Evolutionary conservation across 2,113 vertebrate species (phyloP).

Genomic region (Myocastor coypus): DNA sequence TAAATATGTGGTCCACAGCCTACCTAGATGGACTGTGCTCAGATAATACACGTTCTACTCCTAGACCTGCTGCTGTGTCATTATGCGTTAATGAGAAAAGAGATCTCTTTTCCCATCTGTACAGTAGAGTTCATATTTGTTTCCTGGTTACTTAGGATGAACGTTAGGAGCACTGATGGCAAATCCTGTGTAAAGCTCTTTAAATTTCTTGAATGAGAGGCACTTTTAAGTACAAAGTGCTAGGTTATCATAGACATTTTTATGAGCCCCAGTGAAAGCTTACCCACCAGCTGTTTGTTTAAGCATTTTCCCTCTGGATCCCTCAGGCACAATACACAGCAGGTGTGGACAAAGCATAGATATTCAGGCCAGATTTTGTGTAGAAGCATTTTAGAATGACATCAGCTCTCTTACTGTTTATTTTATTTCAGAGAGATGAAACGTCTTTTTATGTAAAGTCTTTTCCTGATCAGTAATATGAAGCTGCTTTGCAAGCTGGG

Average conservation of each 20-base stretch:
- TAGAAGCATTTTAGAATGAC: constrained; percentile 8
- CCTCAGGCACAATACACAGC: constrained; percentile 29
- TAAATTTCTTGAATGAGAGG: constrained; percentile 56
- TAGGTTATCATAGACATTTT: constrained; percentile 48
- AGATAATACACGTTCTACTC: background rate
- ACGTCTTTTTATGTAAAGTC: constrained; percentile 48
- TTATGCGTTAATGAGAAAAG: background rate
- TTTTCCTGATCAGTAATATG: background rate
- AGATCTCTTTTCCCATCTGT: constrained; percentile 25
- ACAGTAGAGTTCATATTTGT: background rate
- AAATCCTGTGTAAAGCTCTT: constrained; percentile 28
- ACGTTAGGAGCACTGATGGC: background rate
- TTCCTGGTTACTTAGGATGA: background rate
- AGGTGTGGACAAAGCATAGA: constrained; percentile 43
- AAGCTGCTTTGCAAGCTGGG: constrained; percentile 46
- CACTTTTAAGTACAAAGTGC: constrained; percentile 64
- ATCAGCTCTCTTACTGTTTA: background rate
- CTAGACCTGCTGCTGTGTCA: constrained; percentile 29
- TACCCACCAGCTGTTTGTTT: constrained; percentile 72
- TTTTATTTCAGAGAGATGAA: constrained; percentile 61
- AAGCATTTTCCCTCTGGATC: constrained; percentile 50
- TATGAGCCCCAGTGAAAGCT: constrained; percentile 52
- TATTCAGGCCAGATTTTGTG: background rate
- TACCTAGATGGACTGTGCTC: background rate
- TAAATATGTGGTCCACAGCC: background rate